phyloP scores from a whole-genome alignment of 2,797 vertebrate species.

The Acanthis flammea region DNA sequence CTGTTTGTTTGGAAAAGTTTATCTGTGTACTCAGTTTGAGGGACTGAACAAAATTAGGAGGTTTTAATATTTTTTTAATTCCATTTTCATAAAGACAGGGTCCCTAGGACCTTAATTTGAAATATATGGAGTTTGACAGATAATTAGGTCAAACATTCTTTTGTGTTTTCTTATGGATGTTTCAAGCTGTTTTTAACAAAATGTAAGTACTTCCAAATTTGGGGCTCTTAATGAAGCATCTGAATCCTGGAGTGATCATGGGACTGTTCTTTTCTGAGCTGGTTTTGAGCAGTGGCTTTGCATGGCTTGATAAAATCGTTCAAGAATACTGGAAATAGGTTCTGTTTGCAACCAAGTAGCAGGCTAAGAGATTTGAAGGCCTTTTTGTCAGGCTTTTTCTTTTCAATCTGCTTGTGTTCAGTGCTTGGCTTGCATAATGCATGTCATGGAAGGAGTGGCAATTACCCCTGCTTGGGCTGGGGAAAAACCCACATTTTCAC shows the following conservation, averaged over 20 bases:
- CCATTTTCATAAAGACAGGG: neutral
- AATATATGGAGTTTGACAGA: conserved; percentile 12
- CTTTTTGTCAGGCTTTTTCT: neutral
- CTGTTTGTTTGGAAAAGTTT: neutral
- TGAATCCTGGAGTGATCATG: neutral
- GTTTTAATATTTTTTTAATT: neutral
- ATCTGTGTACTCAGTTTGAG: neutral
- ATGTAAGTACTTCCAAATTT: neutral
- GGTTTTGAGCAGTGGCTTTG: neutral
- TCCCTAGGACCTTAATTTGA: neutral
- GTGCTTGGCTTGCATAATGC: conserved; percentile 26
- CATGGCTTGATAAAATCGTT: neutral
- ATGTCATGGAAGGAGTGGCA: conserved; percentile 55
- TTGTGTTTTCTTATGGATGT: conserved; percentile 9
- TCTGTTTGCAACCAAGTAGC: neutral
- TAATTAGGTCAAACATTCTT: conserved; percentile 33
- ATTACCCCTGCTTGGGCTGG: conserved; percentile 53
- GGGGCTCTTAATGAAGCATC: neutral
- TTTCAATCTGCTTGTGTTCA: neutral
- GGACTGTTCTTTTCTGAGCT: neutral
- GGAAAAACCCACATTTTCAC: conserved; percentile 65
- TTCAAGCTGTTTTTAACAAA: conserved; percentile 28
- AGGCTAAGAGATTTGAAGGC: neutral
- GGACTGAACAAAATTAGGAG: neutral
- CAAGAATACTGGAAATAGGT: conserved; percentile 10